Base-by-base conservation (phyloP, 2,888 invertebrate species). In the Amphipoea oculea region DNA sequence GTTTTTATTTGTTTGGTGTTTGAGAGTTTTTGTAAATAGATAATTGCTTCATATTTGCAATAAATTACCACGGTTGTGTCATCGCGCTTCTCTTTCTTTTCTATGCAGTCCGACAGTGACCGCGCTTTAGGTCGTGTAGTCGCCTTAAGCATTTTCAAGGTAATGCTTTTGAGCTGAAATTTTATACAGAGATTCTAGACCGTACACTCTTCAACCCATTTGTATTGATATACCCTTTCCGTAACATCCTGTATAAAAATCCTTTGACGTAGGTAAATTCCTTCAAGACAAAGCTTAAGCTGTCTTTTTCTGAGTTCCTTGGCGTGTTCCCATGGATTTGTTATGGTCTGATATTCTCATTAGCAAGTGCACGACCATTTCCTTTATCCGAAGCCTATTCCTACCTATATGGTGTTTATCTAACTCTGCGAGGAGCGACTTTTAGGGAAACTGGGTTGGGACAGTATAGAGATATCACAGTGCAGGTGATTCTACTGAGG, bases 311-410 rank as follows among this genome's bases (percentile, higher is more conserved):
- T 17, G 48, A 29, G 3, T 66, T 9, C 11, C 60, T 0, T 54
- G 36, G 70, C 57, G 42, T 65, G 69, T 83, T 83, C 84, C 63
- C 77, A 84, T 84, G 69, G 60, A 20, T 73, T 77, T 73, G 36
- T 63, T 81, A 81, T 84, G 81, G 84, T 84, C 78, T 78, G 81
- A 84, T 78, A 81, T 81, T 78, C 84, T 84, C 84, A 84, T 84
- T 84, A 84, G 82, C 72, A 78, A 70, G 65, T 77, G 73, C 81
- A 84, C 84, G 74, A 78, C 72, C 45, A 69, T 75, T 84, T 75
- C 81, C 84, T 78, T 84, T 84, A 84, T 73, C 74, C 65, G 45
- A 57, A 63, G 78, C 68, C 29, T 67, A 72, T 36, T 77, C 66
- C 48, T 36, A 23, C 81, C 51, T 81, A 78, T 84, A 82, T 84